Base-by-base conservation (phyloP, 2,113 vertebrate genomes). In the Acanthochromis polyacanthus region DNA sequence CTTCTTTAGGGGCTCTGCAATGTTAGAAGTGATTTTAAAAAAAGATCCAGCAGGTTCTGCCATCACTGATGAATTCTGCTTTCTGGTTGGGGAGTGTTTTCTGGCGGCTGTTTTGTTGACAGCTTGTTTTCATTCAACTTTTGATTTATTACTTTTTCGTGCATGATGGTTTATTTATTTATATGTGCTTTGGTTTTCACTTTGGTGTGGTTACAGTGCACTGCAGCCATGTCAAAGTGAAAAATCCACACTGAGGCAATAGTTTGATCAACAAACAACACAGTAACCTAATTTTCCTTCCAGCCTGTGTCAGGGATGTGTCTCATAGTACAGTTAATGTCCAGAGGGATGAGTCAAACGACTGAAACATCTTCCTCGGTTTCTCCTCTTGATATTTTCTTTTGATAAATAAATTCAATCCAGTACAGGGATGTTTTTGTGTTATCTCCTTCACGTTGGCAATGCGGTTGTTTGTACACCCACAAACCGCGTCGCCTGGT, bases 71-170 rank as follows among this genome's bases (percentile, higher is more conserved):
- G 40, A 80, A 56, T 3, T 46, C 20, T 45, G 52, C 30, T 75
- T 64, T 55, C 43, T 62, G 60, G n/a, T 48, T 36, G 43, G 19
- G 20, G 12, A 73, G 28, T 36, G 52, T 64, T 71, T 59, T 22
- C 60, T 66, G 57, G 71, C 55, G 6, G 36, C 67, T 68, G 45
- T 40, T 52, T 36, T 6, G 52, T 14, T 40, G 64, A 67, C 7
- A 58, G 30, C 51, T 69, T 72, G 23, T 71, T 64, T 72, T 76
- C 38, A 69, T 51, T 75, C 28, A 64, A 17, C 40, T 76, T 70
- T 74, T 62, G 52, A 81, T 53, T 25, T 40, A 51, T 69, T 64
- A 63, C 32, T 36, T 62, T 6, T 30, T 16, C 10, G 19, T 45
- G 14, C 10, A 9, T 48, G 7, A 30, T 75, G 48, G 40, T 32